These are phyloP conservation scores for Zoanthus gigantus DNA, from an alignment of 92 coral and sea anemone genomes.

Conservation along the genomic window DNA sequence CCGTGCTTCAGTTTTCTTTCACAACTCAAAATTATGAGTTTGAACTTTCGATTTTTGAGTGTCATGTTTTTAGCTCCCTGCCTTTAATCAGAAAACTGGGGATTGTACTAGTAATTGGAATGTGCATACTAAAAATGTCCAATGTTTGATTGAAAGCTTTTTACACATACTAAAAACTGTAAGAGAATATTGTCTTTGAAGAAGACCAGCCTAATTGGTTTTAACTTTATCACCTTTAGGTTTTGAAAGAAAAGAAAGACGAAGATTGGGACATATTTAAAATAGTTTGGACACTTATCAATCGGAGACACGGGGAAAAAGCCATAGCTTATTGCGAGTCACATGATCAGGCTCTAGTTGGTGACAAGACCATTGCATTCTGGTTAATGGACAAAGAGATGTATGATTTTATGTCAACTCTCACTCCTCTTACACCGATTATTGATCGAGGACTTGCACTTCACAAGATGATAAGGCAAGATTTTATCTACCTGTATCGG, in stretches of 20 bases:
- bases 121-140: too few species aligned
- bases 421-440: conserved; percentile 76
- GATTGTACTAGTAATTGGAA: too few species aligned
- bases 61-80: too few species aligned
- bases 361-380: conserved; percentile 97
- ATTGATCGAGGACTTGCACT: conserved; percentile 93
- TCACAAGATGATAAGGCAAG: conserved; percentile 94
- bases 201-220: background rate
- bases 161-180: too few species aligned
- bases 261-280: conserved; percentile 90
- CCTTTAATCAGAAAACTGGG: too few species aligned
- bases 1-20: too few species aligned
- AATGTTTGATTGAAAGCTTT: too few species aligned
- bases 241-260: conserved; percentile 83
- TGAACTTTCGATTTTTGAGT: too few species aligned
- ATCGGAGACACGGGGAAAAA: conserved; percentile 93
- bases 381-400: conserved; percentile 99
- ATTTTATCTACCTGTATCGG: background rate
- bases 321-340: conserved; percentile 95
- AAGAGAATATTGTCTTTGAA: too few species aligned
- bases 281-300: conserved; percentile 81
- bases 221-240: conserved; percentile 35
- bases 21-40: too few species aligned
- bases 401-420: conserved; percentile 89
- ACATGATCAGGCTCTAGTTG: conserved; percentile 98